phyloP scores from a whole-genome alignment of 2,113 vertebrate species.

The Datnioides undecimradiatus region DNA sequence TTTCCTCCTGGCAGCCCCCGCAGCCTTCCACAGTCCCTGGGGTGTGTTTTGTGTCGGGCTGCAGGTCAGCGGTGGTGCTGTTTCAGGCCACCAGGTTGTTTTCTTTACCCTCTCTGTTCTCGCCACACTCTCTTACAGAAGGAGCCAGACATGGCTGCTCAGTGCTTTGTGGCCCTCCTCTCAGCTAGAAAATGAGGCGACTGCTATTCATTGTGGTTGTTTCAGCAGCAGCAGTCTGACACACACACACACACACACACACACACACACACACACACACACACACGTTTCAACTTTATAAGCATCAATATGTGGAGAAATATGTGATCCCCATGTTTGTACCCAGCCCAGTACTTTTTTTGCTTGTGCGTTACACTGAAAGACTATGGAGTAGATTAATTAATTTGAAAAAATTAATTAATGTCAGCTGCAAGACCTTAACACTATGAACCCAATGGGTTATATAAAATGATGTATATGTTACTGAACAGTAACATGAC shows the following conservation, averaged over 20 bases:
- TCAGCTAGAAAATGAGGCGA: constrained; percentile 61
- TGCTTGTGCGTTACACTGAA: too few species aligned
- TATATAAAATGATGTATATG: too few species aligned
- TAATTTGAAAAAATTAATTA: too few species aligned
- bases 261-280: background rate
- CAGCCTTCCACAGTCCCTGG: constrained; percentile 34
- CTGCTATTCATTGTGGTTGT: constrained; percentile 42
- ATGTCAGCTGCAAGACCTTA: too few species aligned
- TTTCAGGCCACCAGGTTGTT: constrained; percentile 68
- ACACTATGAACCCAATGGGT: too few species aligned
- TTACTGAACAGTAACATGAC: too few species aligned
- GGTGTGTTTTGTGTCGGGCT: constrained; percentile 64
- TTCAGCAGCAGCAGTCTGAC: constrained; percentile 37
- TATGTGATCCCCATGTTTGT: too few species aligned
- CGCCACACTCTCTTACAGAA: constrained; percentile 48
- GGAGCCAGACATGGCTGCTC: constrained; percentile 50
- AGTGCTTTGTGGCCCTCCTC: constrained; percentile 52
- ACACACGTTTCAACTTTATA: background rate
- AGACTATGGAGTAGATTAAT: too few species aligned
- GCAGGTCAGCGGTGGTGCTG: constrained; percentile 60
- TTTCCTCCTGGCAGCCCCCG: constrained; percentile 3
- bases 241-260: background rate
- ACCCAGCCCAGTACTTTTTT: too few species aligned
- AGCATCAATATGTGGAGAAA: too few species aligned
- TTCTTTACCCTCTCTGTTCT: constrained; percentile 63